Evolutionary conservation across 2,888 invertebrate genomes (phyloP), one percentile per base, ranked within the genome.

Genomic region (Ernsta delagoae): DNA sequence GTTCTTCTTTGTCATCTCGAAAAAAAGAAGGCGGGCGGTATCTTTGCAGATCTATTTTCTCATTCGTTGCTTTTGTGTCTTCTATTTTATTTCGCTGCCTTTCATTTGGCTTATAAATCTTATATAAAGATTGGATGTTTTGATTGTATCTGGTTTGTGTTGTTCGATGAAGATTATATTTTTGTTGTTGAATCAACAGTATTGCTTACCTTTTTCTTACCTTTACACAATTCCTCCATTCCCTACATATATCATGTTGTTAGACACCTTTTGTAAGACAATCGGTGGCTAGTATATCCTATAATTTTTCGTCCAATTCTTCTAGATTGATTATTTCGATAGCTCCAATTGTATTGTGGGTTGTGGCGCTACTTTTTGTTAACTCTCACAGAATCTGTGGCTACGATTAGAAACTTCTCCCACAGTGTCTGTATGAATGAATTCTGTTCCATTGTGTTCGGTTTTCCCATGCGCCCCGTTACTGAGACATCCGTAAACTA

Each of bases 381-480:
- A 61, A 61, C 67, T 67, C 67, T 67, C 67, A 36, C 68, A 68
- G 68, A 57, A 62, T 62, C 68, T 68, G 54, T 12, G 24, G 50
- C 39, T 59, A 62, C 67, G 54, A 70, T 73, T 70, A 71, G 68
- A 70, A 71, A 71, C 53, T 66, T 59, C 66, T 70, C 69, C 69
- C 72, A 72, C 65, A 69, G 64, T 57, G 56, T 50, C 57, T 36
- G 54, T 66, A 70, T 71, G 68, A 70, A 71, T 68, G 73, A 71
- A 63, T 60, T 63, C 63, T 68, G 59, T 71, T 69, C 70, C 53
- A 71, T 71, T 73, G 72, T 73, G 31, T 65, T 43, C 39, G 63
- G 48, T 73, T 62, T 70, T 73, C 72, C 65, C 72, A 73, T 65
- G 71, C 67, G 62, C 62, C 57, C 72, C 72, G 70, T 71, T 73